phyloP scores from a whole-genome alignment of 2,797 vertebrate genomes.

The Discoglossus pictus region DNA sequence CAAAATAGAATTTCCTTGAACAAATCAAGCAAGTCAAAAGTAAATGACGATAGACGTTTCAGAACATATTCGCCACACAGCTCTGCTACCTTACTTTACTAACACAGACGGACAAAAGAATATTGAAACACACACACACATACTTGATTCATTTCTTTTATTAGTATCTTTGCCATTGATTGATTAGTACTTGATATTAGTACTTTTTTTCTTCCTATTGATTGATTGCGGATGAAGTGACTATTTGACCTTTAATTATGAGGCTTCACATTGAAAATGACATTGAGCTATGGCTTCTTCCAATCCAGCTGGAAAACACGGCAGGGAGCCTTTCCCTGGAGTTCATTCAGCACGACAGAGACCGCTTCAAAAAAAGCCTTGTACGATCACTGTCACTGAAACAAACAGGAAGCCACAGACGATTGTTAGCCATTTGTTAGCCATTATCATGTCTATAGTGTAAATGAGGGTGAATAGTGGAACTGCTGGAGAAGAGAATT shows the following conservation, averaged over 20 bases:
- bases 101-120: constrained; percentile 5
- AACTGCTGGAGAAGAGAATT: no score
- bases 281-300: constrained; percentile 86
- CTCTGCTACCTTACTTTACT: no score
- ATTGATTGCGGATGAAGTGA: constrained; percentile 97
- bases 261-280: constrained; percentile 81
- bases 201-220: constrained; percentile 83
- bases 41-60: no score
- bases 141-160: constrained; percentile 97
- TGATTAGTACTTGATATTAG: constrained; percentile 80
- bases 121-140: constrained; percentile 65
- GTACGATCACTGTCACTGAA: constrained; percentile 55
- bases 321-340: constrained; percentile 79
- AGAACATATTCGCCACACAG: no score
- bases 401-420: no score
- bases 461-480: not conserved
- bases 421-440: constrained; percentile 43
- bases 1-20: no score
- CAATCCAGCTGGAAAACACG: constrained; percentile 83
- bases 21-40: no score
- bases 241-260: constrained; percentile 98
- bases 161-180: constrained; percentile 91
- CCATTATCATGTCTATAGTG: constrained; percentile 6
- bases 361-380: constrained; percentile 66
- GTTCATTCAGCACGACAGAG: constrained; percentile 72